Base-by-base conservation (phyloP, 2,888 invertebrate genomes). In the Apantesis nais region DNA sequence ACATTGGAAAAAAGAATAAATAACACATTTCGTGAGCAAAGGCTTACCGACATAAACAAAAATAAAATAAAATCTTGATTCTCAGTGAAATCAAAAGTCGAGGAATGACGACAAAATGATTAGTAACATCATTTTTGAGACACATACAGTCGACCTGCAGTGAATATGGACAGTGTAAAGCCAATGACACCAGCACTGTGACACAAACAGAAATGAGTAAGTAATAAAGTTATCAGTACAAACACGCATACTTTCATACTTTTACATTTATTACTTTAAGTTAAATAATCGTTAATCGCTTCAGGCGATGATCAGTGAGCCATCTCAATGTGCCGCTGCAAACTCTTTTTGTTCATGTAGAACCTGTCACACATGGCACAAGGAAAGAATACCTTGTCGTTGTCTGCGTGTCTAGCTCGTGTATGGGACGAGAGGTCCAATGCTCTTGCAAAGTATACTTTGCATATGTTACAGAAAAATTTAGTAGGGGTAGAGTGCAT, bases 401-500 rank as follows among this genome's bases (percentile, higher is more conserved):
- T 95, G 75, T 94, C 93, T 0, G 93, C 80, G 83, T 96, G 96
- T 76, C 96, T 90, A 68, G 94, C 93, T 5, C 94, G 89, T 58
- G 94, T 94, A 84, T 95, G 95, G 19, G 92, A 92, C 8, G 95
- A 93, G 1, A 96, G 88, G 66, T 95, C 93, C 12, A 93, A 77
- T 1, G 94, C 92, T 9, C 95, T 88, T 9, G 93, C 90, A 78
- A 96, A 96, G 79, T 93, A 92, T 14, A 95, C 92, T 68, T 95
- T 95, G 87, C 96, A 96, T 75, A 96, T 96, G 71, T 96, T 95
- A 85, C 96, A 96, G 80, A 95, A 95, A 87, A 95, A 95, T 77
- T 93, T 92, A 34, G 93, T 92, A n/a, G 93, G 92, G 1, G 92
- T 92, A 44, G 93, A 92, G 86, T 96, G 96, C 90, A 95, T 95